Conservation (phyloP, 2,797 vertebrate genomes). For the Chrosomus eos region DNA sequence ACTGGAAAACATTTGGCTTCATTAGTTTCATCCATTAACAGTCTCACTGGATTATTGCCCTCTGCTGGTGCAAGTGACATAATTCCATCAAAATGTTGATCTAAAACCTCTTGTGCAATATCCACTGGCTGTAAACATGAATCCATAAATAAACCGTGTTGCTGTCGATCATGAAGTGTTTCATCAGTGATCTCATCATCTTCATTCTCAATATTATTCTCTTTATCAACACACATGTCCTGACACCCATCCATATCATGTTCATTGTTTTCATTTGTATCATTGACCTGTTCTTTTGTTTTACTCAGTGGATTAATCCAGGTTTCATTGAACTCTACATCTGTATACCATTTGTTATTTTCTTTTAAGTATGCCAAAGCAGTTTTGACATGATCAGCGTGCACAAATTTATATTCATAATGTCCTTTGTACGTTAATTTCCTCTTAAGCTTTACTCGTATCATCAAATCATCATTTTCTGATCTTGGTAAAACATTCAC, state of each 20-base stretch:
- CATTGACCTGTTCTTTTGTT: neutral
- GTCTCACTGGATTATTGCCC: conserved; percentile 28
- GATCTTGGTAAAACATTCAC: too few relatives aligned
- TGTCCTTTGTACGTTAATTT: too few relatives aligned
- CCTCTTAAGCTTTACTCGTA: too few relatives aligned
- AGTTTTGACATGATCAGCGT: too few relatives aligned
- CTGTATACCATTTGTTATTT: conserved; percentile 30
- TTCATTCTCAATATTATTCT: neutral
- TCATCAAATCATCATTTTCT: too few relatives aligned
- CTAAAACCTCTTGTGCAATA: too few relatives aligned
- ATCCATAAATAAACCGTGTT: too few relatives aligned
- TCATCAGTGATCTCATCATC: neutral
- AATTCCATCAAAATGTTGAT: too few relatives aligned
- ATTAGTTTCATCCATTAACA: neutral
- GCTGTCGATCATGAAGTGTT: too few relatives aligned
- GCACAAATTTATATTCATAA: too few relatives aligned
- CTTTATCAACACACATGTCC: neutral
- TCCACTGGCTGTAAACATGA: too few relatives aligned
- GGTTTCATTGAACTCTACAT: conserved; percentile 34
- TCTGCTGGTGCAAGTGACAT: conserved; percentile 43
- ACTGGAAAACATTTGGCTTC: neutral
- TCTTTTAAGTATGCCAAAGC: neutral
- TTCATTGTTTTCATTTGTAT: neutral
- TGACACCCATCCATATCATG: neutral
- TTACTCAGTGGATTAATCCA: conserved; percentile 40